These are phyloP conservation scores for Cyanocitta stelleri DNA, from an alignment of 2,113 vertebrate species.

Conservation along the genomic window DNA sequence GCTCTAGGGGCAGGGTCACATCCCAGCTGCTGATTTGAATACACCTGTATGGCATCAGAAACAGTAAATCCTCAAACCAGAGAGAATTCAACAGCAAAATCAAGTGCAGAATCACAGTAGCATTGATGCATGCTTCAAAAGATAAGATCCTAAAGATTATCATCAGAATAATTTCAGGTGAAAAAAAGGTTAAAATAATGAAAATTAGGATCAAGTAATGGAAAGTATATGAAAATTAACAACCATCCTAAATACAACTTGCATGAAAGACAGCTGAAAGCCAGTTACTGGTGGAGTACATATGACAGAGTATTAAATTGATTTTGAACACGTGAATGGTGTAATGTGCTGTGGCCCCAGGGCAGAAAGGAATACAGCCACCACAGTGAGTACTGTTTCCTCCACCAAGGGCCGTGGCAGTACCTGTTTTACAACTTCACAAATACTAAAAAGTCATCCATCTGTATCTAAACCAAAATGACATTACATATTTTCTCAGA, in stretches of 20 bases:
- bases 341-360: not conserved
- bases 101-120: not conserved
- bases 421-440: conserved; percentile 9
- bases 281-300: not conserved
- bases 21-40: not conserved
- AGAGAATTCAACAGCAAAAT: not conserved
- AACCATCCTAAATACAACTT: not conserved
- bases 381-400: not conserved
- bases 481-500: conserved; percentile 68
- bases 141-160: not conserved
- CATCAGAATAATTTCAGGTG: not conserved
- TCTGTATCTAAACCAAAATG: conserved; percentile 66
- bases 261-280: not conserved
- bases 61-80: not conserved
- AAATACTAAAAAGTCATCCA: conserved; percentile 34
- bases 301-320: not conserved
- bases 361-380: not conserved
- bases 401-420: not conserved
- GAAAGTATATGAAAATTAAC: not conserved
- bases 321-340: not conserved
- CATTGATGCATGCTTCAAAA: not conserved
- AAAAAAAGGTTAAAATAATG: not conserved
- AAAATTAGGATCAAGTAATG: not conserved
- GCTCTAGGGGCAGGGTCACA: fast-evolving
- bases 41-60: not conserved